Percentiles rank a stretch among this genome's conserved stretches.
Evolutionary conservation across 2,113 vertebrate species (phyloP).

Genomic region (Hyla sarda): DNA sequence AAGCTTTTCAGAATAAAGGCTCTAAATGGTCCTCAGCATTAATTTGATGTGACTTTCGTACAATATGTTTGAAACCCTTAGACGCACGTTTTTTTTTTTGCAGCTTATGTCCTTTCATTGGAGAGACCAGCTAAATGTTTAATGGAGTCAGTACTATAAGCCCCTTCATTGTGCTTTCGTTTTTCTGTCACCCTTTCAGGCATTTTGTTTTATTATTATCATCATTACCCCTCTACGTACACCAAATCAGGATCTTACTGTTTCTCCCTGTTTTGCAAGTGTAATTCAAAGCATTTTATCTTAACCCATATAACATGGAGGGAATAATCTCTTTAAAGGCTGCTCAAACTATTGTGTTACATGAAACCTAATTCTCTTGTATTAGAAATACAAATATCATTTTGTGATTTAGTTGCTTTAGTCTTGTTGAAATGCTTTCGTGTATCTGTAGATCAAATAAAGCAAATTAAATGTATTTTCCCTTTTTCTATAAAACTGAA

Average conservation of each 20-base stretch:
- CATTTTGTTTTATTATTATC: conserved; percentile 54
- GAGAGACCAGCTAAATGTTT: conserved; percentile 83
- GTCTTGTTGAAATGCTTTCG: neutral
- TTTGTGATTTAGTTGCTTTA: neutral
- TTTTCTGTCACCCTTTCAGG: conserved; percentile 42
- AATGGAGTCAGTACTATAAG: conserved; percentile 79
- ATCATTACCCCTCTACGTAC: conserved; percentile 47
- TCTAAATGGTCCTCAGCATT: conserved; percentile 98
- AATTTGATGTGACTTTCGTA: conserved; percentile 99
- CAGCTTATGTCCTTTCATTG: conserved; percentile 84
- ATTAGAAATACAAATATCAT: neutral
- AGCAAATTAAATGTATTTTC: neutral
- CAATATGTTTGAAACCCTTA: conserved; percentile 92
- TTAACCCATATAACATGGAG: conserved; percentile 30
- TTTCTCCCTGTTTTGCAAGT: conserved; percentile 49
- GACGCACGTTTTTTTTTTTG: conserved; percentile 83
- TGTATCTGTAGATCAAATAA: neutral
- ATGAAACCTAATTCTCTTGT: neutral
- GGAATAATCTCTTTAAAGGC: conserved; percentile 22
- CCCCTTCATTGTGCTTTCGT: conserved; percentile 68
- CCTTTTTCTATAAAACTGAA: no score
- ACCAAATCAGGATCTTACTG: conserved; percentile 50
- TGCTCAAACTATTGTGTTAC: neutral
- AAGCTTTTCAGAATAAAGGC: conserved; percentile 95
- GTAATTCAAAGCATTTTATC: conserved; percentile 41